Evolutionary conservation across 2,797 vertebrate species (phyloP), one percentile per base, ranked within the genome.

Genomic region (Chaunax sp.): DNA sequence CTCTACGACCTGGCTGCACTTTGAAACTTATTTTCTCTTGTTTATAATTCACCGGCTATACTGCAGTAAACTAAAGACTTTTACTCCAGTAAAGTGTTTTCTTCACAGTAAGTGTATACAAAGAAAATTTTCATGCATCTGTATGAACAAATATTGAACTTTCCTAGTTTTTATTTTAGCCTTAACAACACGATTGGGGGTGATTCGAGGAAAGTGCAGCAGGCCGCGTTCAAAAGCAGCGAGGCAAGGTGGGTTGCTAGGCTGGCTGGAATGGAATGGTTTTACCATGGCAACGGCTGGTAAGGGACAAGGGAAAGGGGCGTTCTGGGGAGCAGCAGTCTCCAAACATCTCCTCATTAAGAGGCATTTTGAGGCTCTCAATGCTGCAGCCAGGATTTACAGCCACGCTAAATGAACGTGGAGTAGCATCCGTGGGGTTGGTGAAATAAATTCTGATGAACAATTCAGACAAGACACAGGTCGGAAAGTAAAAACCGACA

Each of bases 181-280:
- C 53, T 52, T 11, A 78, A 60, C 25, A 65, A 73, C 52, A 25
- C 58, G 5, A 65, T 58, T 35, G 10, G 5, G 14, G 41, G 45
- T 53, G 63, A 69, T 85, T 80, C 75, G 54, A 55, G 57, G 78
- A n/a, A 79, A 90, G 62, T 13, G 55, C 54, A 75, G 70, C 12
- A 6, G 43, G 26, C 49, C 7, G 5, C 26, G 72, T 72, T 82
- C 56, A 71, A 74, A 69, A 80, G 82, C 77, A 80, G 60, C 41
- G 77, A 87, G 79, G 78, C 78, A 50, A 85, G 74, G 53, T 49
- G 49, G 72, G 92, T 94, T 94, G 92, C 94, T 90, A 93, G 89
- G 92, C 77, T 82, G 62, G 45, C 55, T 14, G 45, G 72, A 93
- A 88, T 85, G 85, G 92, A 93, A 93, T 92, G 90, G 82, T 55